These are phyloP conservation scores for Dendropsophus ebraccatus DNA, from an alignment of 2,113 vertebrate species.

Conservation along the genomic window DNA sequence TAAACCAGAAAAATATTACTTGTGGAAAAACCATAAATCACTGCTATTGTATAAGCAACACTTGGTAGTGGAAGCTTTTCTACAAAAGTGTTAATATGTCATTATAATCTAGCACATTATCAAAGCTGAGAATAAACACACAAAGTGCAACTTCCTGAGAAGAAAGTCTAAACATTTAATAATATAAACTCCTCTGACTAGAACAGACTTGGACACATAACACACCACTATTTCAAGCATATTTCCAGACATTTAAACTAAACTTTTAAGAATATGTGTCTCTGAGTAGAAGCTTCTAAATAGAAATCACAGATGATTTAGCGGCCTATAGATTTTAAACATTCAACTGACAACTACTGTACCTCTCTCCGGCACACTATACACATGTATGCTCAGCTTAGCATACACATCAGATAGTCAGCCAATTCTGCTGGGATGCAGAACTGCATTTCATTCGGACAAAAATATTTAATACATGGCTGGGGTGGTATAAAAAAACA, in stretches of 20 bases:
- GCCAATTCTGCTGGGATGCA: too few relatives aligned
- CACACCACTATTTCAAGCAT: not conserved
- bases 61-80: not conserved
- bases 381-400: too few relatives aligned
- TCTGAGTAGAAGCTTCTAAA: too few relatives aligned
- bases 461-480: too few relatives aligned
- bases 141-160: slow-evolving; percentile 12
- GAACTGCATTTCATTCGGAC: too few relatives aligned
- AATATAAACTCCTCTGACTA: not conserved
- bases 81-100: slow-evolving; percentile 31
- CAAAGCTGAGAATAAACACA: not conserved
- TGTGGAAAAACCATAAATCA: slow-evolving; percentile 38
- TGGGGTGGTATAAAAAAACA: too few relatives aligned
- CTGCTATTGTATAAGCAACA: slow-evolving; percentile 27
- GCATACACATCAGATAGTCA: too few relatives aligned
- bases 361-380: too few relatives aligned
- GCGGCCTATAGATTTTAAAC: too few relatives aligned
- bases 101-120: slow-evolving; percentile 32
- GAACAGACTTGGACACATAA: not conserved
- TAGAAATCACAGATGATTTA: too few relatives aligned
- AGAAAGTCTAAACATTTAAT: not conserved
- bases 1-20: slow-evolving; percentile 37
- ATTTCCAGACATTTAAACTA: not conserved
- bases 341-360: too few relatives aligned
- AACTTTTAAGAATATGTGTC: too few relatives aligned